phyloP scores from a whole-genome alignment of 2,113 vertebrate species.

The Catagonus wagneri region DNA sequence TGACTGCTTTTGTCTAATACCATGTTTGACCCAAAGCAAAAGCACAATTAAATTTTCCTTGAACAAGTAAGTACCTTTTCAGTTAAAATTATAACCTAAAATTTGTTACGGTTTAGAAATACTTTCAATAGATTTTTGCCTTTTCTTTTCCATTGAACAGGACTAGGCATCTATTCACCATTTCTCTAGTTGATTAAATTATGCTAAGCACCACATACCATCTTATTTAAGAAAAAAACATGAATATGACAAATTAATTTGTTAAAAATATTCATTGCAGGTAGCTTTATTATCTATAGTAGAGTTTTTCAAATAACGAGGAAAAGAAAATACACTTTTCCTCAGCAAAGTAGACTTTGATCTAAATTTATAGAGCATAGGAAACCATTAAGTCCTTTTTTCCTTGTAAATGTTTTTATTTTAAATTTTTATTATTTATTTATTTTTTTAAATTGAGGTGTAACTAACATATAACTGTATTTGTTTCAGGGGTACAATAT shows the following conservation, averaged over 20 bases:
- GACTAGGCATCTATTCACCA: neutral
- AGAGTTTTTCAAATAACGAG: neutral
- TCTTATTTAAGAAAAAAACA: neutral
- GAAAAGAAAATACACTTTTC: constrained; percentile 17
- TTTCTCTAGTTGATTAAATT: neutral
- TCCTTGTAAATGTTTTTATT: neutral
- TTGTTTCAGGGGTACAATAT: neutral
- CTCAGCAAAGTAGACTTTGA: neutral
- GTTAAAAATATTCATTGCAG: neutral
- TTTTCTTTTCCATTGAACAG: neutral
- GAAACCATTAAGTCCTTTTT: neutral
- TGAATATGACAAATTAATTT: neutral
- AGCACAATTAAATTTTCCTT: neutral
- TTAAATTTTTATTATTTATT: neutral
- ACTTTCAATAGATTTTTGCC: neutral
- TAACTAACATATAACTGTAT: neutral
- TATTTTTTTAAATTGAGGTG: neutral
- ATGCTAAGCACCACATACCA: neutral
- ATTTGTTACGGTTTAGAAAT: neutral
- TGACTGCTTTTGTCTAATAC: neutral
- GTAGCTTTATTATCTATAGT: neutral
- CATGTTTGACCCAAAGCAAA: neutral
- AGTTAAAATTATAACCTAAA: neutral
- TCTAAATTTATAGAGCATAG: neutral
- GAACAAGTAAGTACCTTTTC: neutral